Conservation (phyloP, 2,888 invertebrate species). For the Eupithecia inturbata region DNA sequence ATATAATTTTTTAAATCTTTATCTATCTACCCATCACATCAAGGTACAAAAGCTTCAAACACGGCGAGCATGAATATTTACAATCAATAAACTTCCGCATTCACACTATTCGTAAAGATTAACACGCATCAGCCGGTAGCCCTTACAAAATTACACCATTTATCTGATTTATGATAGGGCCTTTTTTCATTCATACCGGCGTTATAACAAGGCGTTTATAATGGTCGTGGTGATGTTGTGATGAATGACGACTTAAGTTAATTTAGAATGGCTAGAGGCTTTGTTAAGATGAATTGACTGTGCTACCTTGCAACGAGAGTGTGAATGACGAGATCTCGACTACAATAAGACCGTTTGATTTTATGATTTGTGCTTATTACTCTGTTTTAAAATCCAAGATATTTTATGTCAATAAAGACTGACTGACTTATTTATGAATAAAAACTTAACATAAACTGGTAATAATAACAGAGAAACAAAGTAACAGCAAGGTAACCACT, state of each 20-base stretch:
- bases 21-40: no score
- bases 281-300: neutral
- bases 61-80: neutral
- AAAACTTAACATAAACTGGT: no score
- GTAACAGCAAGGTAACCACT: no score
- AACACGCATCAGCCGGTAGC: slow-evolving; percentile 1
- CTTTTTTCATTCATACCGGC: neutral
- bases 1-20: no score
- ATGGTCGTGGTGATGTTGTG: slow-evolving; percentile 12
- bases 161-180: slow-evolving; percentile 13
- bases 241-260: slow-evolving; percentile 3
- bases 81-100: neutral
- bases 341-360: neutral
- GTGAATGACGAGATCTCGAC: neutral
- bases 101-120: neutral
- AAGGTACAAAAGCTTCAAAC: neutral
- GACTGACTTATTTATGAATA: no score
- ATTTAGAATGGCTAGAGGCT: slow-evolving; percentile 2
- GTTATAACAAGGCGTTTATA: slow-evolving; percentile 6
- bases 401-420: no score
- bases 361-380: no score
- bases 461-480: no score
- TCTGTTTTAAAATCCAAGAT: no score
- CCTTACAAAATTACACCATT: slow-evolving; percentile 19
- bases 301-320: neutral